Evolutionary conservation across 2,888 invertebrate genomes (phyloP).

Genomic region (Cataglyphis rosenhaueri): DNA sequence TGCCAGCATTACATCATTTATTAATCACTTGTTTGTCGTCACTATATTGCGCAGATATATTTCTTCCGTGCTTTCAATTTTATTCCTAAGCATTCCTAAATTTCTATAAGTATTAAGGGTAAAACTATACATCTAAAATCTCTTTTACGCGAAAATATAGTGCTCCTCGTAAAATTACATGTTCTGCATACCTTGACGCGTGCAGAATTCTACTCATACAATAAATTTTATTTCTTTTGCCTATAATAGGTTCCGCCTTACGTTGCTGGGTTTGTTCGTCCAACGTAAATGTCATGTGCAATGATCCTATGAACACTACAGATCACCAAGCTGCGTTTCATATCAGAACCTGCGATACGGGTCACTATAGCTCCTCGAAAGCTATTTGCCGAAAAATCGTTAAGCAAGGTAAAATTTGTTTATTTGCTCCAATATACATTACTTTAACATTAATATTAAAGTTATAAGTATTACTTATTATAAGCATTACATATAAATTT

Average conservation of each 20-base stretch:
- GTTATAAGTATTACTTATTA: too few relatives aligned
- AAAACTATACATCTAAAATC: neutral
- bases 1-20: constrained; percentile 42
- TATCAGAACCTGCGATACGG: constrained; percentile 75
- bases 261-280: constrained; percentile 93
- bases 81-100: neutral
- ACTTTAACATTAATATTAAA: neutral
- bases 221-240: neutral
- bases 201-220: neutral
- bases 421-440: neutral
- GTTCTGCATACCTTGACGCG: neutral
- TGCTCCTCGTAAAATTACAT: neutral
- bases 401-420: constrained; percentile 88
- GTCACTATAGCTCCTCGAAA: constrained; percentile 73
- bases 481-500: neutral
- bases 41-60: constrained; percentile 33
- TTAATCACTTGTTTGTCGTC: constrained; percentile 43
- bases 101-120: neutral
- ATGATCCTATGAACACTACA: constrained; percentile 90
- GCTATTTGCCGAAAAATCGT: constrained; percentile 92
- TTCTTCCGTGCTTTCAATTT: neutral
- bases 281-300: constrained; percentile 90
- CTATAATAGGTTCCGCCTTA: constrained; percentile 87
- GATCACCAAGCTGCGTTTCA: constrained; percentile 85
- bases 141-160: neutral